Evolutionary conservation across 2,797 vertebrate species (phyloP).

Genomic region (Megaceryle alcyon): DNA sequence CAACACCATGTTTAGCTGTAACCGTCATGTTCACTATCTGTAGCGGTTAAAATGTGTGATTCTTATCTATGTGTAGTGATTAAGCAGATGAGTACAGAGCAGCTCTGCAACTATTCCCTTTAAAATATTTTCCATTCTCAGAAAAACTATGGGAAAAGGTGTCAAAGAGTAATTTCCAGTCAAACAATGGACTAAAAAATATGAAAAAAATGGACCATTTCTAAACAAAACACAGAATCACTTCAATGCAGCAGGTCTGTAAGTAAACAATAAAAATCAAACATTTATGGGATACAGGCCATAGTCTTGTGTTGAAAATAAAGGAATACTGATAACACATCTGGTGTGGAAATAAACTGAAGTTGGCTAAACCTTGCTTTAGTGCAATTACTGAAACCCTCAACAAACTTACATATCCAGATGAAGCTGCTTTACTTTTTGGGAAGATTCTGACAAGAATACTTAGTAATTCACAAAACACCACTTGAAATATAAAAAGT

Average conservation of each 20-base stretch:
- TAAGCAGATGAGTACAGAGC: not conserved
- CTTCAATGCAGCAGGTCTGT: not conserved
- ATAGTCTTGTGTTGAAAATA: conserved; percentile 42
- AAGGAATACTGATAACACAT: conserved; percentile 34
- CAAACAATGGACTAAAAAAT: not conserved
- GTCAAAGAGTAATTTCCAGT: not conserved
- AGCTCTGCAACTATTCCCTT: not conserved
- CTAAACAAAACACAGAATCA: conserved; percentile 55
- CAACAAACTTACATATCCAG: conserved; percentile 21
- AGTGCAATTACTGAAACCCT: conserved; percentile 61
- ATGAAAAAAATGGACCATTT: conserved; percentile 36
- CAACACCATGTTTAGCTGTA: not conserved
- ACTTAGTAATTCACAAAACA: not conserved
- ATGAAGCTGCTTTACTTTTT: conserved; percentile 47
- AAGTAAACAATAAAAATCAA: conserved; percentile 64
- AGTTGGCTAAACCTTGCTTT: conserved; percentile 48
- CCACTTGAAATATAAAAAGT: not conserved
- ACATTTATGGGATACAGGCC: not conserved
- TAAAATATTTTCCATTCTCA: conserved; percentile 21
- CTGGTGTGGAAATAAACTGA: conserved; percentile 65
- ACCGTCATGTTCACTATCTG: not conserved
- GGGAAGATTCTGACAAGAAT: conserved; percentile 29
- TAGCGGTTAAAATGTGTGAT: conserved; percentile 1
- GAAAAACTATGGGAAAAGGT: not conserved
- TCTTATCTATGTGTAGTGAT: not conserved